Evolutionary conservation across 1,140 invertebrate species (phyloP).

Genomic region (Heterodera schachtii): DNA sequence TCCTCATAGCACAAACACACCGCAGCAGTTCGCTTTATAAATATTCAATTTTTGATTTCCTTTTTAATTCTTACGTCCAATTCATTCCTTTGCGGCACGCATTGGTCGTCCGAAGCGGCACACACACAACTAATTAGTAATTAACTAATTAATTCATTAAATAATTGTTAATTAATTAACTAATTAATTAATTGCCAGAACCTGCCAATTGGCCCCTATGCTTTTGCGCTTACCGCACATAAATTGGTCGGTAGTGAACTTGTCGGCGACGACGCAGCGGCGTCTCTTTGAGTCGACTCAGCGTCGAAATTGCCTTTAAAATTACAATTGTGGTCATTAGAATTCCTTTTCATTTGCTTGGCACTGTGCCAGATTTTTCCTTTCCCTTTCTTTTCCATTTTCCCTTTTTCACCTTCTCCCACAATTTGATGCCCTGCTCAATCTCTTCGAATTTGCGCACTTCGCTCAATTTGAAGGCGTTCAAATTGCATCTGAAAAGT

Average conservation of each 20-base stretch:
- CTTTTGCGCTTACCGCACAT: conserved; percentile 44
- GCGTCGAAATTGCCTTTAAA: conserved; percentile 58
- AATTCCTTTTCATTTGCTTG: neutral
- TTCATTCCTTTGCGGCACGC: conserved; percentile 65
- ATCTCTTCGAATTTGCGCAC: conserved; percentile 62
- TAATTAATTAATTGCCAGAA: too few species aligned
- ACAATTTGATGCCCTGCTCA: conserved; percentile 54
- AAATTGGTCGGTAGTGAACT: conserved; percentile 61
- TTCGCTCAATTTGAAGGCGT: conserved; percentile 62
- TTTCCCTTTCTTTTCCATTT: too few species aligned
- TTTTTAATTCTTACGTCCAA: conserved; percentile 45
- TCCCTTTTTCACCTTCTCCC: conserved; percentile 6
- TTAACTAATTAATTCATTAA: too few species aligned
- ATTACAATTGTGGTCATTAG: conserved; percentile 40
- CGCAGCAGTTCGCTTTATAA: conserved; percentile 55
- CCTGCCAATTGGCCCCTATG: too few species aligned
- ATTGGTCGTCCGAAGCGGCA: conserved; percentile 56
- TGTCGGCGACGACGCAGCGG: conserved; percentile 47
- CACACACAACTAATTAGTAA: conserved; percentile 61
- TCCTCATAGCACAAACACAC: conserved; percentile 65
- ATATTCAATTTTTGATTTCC: neutral
- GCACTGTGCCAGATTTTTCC: neutral
- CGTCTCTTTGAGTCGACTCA: conserved; percentile 29
- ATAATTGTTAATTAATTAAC: too few species aligned
- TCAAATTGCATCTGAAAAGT: conserved; percentile 56